Conservation (phyloP, 2,113 vertebrate species). For the Mesitornis unicolor region DNA sequence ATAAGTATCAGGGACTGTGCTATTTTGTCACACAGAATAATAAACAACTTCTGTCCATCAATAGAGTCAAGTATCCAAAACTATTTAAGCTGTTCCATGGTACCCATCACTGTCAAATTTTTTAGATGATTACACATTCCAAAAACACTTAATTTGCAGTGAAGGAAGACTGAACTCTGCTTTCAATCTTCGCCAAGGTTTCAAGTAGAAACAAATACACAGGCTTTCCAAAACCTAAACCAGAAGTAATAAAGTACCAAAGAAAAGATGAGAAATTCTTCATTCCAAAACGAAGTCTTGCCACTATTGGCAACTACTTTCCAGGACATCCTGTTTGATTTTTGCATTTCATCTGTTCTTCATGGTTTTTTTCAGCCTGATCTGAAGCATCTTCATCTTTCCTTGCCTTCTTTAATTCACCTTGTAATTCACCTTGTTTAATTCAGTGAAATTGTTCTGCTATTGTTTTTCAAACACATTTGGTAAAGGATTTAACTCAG, state of each 20-base stretch:
- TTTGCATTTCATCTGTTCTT: background rate
- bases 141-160: background rate
- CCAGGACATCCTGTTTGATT: background rate
- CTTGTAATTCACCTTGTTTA: too few relatives aligned
- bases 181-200: slow-evolving; percentile 12
- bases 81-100: background rate
- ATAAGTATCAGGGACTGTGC: background rate
- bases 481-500: background rate
- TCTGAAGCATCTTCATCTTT: background rate
- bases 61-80: background rate
- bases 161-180: slow-evolving; percentile 8
- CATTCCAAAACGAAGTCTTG: slow-evolving; percentile 20
- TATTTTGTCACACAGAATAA: background rate
- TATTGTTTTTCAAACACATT: background rate
- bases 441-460: background rate
- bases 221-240: background rate
- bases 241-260: slow-evolving; percentile 25
- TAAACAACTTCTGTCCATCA: background rate
- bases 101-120: background rate
- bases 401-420: background rate
- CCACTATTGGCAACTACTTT: background rate
- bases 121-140: background rate
- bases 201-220: slow-evolving; percentile 27
- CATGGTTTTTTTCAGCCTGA: background rate
- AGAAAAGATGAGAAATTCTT: slow-evolving; percentile 13